Evolutionary conservation across 2,888 invertebrate species (phyloP).

Genomic region (Adelphocoris suturalis): DNA sequence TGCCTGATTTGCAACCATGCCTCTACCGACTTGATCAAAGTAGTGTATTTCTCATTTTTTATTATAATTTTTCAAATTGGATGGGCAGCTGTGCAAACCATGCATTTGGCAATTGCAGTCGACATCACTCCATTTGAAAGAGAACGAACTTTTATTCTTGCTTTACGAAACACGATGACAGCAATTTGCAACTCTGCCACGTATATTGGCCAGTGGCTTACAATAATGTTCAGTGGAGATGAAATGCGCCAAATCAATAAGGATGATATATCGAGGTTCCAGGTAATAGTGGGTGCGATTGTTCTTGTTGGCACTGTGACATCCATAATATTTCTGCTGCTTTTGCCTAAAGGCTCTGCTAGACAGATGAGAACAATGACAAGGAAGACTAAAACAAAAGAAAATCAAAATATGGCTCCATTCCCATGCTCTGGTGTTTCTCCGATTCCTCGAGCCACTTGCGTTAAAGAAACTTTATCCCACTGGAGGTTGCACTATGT

Average conservation of each 20-base stretch:
- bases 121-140: conserved; percentile 85
- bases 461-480: background rate
- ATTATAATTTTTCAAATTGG: conserved; percentile 93
- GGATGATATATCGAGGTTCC: conserved; percentile 37
- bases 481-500: conserved; percentile 59
- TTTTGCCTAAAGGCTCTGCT: conserved; percentile 81
- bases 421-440: background rate
- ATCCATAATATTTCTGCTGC: conserved; percentile 52
- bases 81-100: conserved; percentile 96
- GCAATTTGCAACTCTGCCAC: conserved; percentile 44
- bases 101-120: conserved; percentile 94
- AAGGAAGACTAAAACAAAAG: background rate
- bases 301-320: conserved; percentile 52
- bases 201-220: conserved; percentile 45
- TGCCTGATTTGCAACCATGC: conserved; percentile 84
- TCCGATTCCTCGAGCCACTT: background rate
- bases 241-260: background rate
- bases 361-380: conserved; percentile 78
- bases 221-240: conserved; percentile 8
- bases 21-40: conserved; percentile 78
- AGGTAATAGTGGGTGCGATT: conserved; percentile 54
- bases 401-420: background rate
- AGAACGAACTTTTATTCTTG: conserved; percentile 85
- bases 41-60: conserved; percentile 88
- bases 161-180: conserved; percentile 72